Evolutionary conservation across 2,113 vertebrate genomes (phyloP).

Genomic region (Pipra filicauda): DNA sequence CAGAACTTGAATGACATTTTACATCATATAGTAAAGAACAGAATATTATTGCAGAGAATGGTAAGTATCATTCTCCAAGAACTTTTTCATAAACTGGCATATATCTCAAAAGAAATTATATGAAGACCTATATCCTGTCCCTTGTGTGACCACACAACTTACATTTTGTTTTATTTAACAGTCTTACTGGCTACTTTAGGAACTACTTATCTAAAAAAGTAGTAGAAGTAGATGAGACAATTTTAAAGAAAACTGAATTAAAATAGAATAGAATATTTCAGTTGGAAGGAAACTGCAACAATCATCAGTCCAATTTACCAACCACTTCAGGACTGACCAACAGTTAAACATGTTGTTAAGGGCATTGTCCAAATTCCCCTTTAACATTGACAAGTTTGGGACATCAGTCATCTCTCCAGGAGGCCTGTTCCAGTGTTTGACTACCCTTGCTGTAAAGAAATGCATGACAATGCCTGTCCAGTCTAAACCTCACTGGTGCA

Average conservation of each 20-base stretch:
- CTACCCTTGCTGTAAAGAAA: background rate
- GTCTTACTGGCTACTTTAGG: background rate
- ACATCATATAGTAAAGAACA: background rate
- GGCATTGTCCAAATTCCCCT: background rate
- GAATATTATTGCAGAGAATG: background rate
- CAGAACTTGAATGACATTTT: background rate
- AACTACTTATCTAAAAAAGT: background rate
- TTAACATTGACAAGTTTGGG: background rate
- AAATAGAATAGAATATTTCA: background rate
- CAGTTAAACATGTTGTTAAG: background rate
- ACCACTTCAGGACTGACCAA: background rate
- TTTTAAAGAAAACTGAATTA: background rate
- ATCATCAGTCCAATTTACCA: background rate
- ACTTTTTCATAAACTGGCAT: background rate
- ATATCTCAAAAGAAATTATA: background rate
- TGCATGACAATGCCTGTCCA: background rate
- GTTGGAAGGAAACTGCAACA: background rate
- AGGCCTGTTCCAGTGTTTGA: background rate
- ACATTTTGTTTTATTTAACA: background rate
- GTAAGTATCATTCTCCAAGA: background rate
- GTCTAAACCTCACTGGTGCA: background rate
- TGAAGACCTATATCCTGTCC: background rate
- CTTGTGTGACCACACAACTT: background rate
- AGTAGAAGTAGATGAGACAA: background rate
- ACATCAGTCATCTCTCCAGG: rapidly evolving